Conservation (phyloP, 1,140 invertebrate genomes). For the Thaumetopoea pityocampa region DNA sequence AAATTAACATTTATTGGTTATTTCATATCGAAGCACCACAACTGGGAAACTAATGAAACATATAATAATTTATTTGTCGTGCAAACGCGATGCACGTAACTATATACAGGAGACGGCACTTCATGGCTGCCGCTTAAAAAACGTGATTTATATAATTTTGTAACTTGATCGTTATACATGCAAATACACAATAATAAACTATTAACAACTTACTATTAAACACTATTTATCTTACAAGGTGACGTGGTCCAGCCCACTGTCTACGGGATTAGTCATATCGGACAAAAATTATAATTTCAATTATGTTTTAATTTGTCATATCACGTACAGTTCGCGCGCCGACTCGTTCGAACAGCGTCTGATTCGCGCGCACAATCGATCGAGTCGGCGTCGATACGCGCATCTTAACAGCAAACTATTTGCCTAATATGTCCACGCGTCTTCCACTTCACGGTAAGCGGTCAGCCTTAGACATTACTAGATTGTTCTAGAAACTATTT, state of each 20-base stretch:
- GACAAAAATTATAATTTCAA: neutral
- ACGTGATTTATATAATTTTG: slow-evolving; percentile 56
- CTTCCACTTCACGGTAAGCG: too few species aligned
- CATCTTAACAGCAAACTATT: too few species aligned
- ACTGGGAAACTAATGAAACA: slow-evolving; percentile 27
- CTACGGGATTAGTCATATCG: neutral
- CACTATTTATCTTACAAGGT: slow-evolving; percentile 65
- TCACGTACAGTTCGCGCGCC: too few species aligned
- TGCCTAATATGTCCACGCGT: too few species aligned
- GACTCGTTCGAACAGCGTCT: too few species aligned
- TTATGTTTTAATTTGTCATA: too few species aligned
- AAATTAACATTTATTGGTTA: slow-evolving; percentile 30
- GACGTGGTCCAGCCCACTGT: slow-evolving; percentile 19
- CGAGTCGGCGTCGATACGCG: too few species aligned
- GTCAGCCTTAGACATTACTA: too few species aligned
- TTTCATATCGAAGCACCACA: slow-evolving; percentile 36
- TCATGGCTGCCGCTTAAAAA: slow-evolving; percentile 14
- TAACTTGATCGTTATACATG: slow-evolving; percentile 55
- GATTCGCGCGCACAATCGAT: too few species aligned
- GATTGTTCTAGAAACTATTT: too few species aligned
- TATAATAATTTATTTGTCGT: slow-evolving; percentile 22
- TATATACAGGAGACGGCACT: slow-evolving; percentile 48
- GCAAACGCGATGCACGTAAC: slow-evolving; percentile 23
- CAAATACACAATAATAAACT: slow-evolving; percentile 54
- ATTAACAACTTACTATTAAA: slow-evolving; percentile 72